Conservation (phyloP, 2,888 invertebrate species). For the Pyrochroa serraticornis region DNA sequence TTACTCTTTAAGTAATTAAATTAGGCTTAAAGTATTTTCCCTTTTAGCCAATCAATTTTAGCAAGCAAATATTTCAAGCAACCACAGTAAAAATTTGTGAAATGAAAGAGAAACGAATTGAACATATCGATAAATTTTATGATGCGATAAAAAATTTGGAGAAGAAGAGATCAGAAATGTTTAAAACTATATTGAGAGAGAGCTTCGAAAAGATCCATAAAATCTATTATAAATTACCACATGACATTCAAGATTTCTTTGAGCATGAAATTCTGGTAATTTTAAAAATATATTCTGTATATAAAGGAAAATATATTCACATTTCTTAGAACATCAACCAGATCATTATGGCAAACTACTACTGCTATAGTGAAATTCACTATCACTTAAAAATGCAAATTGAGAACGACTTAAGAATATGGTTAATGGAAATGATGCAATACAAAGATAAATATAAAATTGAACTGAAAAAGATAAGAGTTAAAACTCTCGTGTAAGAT, state of each 20-base stretch:
- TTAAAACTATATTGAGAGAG: neutral
- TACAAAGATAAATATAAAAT: slow-evolving; percentile 20
- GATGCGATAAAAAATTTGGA: slow-evolving; percentile 1
- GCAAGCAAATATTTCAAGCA: too few species aligned
- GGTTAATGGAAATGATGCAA: slow-evolving; percentile 34
- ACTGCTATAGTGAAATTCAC: slow-evolving; percentile 44
- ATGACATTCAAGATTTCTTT: slow-evolving; percentile 4
- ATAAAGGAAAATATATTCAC: neutral
- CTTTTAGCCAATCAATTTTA: too few species aligned
- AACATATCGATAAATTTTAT: slow-evolving; percentile 4
- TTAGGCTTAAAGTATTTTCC: too few species aligned
- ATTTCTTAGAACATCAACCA: slow-evolving; percentile 47
- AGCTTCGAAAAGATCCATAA: slow-evolving; percentile 1
- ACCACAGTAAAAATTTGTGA: too few species aligned
- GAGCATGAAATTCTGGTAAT: slow-evolving; percentile 9
- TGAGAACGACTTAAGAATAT: slow-evolving; percentile 41
- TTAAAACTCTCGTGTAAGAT: slow-evolving; percentile 19
- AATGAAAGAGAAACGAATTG: slow-evolving; percentile 17
- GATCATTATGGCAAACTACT: slow-evolving; percentile 47
- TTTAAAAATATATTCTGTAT: neutral
- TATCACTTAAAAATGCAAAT: slow-evolving; percentile 41
- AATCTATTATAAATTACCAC: slow-evolving; percentile 5
- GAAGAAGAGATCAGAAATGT: neutral
- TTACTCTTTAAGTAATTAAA: too few species aligned
- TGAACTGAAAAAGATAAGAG: slow-evolving; percentile 18